Conservation (phyloP, 2,113 vertebrate genomes). For the Megaceryle torquata region DNA sequence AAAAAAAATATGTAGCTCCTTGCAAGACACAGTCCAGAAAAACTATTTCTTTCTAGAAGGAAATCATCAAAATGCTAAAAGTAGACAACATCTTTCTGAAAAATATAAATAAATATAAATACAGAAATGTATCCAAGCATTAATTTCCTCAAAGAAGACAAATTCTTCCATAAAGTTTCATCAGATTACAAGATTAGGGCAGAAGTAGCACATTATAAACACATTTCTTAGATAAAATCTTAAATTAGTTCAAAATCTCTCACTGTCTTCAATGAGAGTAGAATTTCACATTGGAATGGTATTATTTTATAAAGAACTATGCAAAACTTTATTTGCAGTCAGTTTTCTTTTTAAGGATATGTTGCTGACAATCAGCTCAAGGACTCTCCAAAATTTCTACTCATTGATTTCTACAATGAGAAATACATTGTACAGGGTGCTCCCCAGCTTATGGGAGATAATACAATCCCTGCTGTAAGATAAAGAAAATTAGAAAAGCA, state of each 20-base stretch:
- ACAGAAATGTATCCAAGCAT: background rate
- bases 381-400: background rate
- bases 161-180: background rate
- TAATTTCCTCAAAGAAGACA: background rate
- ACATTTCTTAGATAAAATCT: background rate
- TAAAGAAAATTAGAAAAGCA: background rate
- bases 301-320: background rate
- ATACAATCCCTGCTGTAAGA: background rate
- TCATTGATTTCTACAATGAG: background rate
- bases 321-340: background rate
- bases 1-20: background rate
- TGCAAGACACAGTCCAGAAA: background rate
- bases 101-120: background rate
- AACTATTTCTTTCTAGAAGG: background rate
- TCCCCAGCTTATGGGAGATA: background rate
- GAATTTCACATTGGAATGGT: background rate
- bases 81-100: background rate
- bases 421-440: background rate
- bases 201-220: background rate
- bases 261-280: background rate
- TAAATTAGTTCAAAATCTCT: background rate
- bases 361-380: background rate
- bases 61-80: background rate
- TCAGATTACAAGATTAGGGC: background rate
- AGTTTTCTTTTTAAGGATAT: background rate